Percentiles rank a stretch among this genome's conserved stretches.
These are phyloP conservation scores for Holothuria scabra DNA, from an alignment of 53 echinoderm and acorn worm genomes.

Conservation along the genomic window DNA sequence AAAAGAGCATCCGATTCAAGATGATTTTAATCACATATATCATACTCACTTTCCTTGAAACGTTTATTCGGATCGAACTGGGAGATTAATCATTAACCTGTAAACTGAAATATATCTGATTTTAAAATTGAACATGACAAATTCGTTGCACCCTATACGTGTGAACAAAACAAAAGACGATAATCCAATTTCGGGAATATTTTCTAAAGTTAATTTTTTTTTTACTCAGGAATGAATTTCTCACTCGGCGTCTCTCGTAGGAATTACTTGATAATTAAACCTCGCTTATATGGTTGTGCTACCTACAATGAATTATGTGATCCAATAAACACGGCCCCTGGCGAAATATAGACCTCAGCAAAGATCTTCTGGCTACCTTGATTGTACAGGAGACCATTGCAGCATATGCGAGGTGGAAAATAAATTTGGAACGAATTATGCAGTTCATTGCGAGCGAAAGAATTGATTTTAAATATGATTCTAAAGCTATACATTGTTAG, in stretches of 20 bases:
- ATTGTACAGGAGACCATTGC: constrained; percentile 15
- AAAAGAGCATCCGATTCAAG: too few relatives aligned
- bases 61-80: too few relatives aligned
- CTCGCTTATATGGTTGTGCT: constrained; percentile 7
- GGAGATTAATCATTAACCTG: too few relatives aligned
- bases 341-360: constrained; percentile 4
- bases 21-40: too few relatives aligned
- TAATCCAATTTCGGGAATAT: constrained; percentile 7
- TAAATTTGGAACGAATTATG: constrained; percentile 23
- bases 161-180: background rate
- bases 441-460: constrained; percentile 9
- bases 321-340: constrained; percentile 32
- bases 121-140: too few relatives aligned
- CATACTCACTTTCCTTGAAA: too few relatives aligned
- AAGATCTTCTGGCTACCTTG: background rate
- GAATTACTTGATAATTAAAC: constrained; percentile 44
- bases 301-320: constrained; percentile 41
- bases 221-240: constrained; percentile 28
- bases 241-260: constrained; percentile 28
- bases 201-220: constrained; percentile 1
- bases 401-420: constrained; percentile 30
- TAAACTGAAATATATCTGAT: too few relatives aligned
- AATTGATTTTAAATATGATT: too few relatives aligned
- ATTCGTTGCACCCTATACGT: background rate
- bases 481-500: too few relatives aligned